Evolutionary conservation across 2,797 vertebrate species (phyloP).

Genomic region (Botia kubotai): DNA sequence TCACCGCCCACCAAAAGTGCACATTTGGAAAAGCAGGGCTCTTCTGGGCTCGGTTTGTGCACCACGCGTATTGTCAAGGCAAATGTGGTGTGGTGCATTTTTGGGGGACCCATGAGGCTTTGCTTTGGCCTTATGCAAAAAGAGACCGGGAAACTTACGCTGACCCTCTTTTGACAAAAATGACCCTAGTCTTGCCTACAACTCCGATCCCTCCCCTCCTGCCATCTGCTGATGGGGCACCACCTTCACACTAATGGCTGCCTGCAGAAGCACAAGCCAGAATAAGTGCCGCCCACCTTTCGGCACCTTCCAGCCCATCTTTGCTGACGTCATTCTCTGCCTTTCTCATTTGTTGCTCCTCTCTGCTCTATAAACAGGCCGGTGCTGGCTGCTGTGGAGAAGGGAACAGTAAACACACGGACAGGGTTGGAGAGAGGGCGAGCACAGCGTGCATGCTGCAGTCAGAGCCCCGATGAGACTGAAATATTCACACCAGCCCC

Average conservation of each 20-base stretch:
- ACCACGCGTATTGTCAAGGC: neutral
- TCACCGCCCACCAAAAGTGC: slow-evolving; percentile 2
- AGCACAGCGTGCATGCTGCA: slow-evolving; percentile 48
- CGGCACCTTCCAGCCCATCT: slow-evolving; percentile 40
- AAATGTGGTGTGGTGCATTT: neutral
- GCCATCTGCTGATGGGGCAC: slow-evolving; percentile 31
- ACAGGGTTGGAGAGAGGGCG: slow-evolving; percentile 48
- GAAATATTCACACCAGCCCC: slow-evolving; percentile 70
- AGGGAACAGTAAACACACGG: slow-evolving; percentile 44
- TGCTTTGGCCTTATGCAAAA: neutral
- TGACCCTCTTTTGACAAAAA: neutral
- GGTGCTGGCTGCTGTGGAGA: slow-evolving; percentile 28
- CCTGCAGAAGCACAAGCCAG: slow-evolving; percentile 43
- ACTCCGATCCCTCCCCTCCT: neutral
- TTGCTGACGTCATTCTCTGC: slow-evolving; percentile 54
- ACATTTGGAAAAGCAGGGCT: neutral
- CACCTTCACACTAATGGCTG: slow-evolving; percentile 15
- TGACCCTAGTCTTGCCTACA: slow-evolving; percentile 1
- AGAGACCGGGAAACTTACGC: neutral
- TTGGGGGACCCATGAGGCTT: neutral
- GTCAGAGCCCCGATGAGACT: slow-evolving; percentile 66
- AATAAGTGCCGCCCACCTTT: slow-evolving; percentile 49
- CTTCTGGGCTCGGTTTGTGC: neutral
- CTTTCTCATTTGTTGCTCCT: slow-evolving; percentile 27
- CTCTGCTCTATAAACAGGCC: slow-evolving; percentile 56